phyloP scores from a whole-genome alignment of 2,888 invertebrate species.

The Epinotia demarniana region DNA sequence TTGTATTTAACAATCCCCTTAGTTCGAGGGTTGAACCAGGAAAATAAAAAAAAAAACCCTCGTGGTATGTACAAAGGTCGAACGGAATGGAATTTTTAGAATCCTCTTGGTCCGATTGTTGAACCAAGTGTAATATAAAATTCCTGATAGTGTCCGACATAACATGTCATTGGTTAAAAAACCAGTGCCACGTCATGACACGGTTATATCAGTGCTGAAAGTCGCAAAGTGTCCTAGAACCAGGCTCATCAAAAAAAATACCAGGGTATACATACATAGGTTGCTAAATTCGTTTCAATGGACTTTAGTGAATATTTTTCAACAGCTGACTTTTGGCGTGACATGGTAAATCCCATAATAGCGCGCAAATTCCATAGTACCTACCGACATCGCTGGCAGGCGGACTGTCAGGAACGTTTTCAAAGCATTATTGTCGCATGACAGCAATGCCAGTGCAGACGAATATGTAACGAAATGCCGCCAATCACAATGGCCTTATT shows the following conservation, averaged over 20 bases:
- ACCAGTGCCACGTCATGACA: neutral
- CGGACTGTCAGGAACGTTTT: constrained; percentile 70
- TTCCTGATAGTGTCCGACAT: no score
- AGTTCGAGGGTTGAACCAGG: no score
- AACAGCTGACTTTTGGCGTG: constrained; percentile 62
- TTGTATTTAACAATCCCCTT: no score
- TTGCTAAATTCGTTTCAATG: constrained; percentile 51
- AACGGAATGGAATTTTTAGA: no score
- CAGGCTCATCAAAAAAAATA: neutral
- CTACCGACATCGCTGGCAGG: constrained; percentile 50
- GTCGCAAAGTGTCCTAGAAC: neutral
- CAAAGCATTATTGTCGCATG: constrained; percentile 74
- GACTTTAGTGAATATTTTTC: constrained; percentile 57
- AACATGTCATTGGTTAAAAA: no score
- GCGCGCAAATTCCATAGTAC: constrained; percentile 55
- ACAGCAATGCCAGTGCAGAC: constrained; percentile 59
- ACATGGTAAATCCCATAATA: constrained; percentile 70
- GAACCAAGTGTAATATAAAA: no score
- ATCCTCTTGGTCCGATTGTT: no score
- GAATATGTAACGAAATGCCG: constrained; percentile 61
- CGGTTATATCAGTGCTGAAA: neutral
- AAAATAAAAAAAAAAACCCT: no score
- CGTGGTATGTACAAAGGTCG: no score
- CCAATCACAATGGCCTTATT: constrained; percentile 63
- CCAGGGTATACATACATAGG: neutral